Evolutionary conservation across 2,797 vertebrate species (phyloP).

Genomic region (Poeciliopsis turneri): DNA sequence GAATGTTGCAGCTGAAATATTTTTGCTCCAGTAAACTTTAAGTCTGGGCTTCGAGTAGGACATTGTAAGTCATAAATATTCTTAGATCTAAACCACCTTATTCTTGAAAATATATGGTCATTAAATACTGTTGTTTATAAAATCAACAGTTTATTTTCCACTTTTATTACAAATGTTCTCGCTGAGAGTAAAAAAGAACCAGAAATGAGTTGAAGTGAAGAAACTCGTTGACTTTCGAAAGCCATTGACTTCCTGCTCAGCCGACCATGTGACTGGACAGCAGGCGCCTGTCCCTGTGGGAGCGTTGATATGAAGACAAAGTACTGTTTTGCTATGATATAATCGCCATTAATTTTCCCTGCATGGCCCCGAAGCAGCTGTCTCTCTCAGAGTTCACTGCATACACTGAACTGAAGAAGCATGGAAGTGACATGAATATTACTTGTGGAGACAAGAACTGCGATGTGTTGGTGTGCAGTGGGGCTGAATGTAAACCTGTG

Average conservation of each 20-base stretch:
- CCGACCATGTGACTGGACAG: constrained; percentile 39
- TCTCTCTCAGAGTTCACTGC: constrained; percentile 20
- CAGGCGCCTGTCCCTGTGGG: constrained; percentile 23
- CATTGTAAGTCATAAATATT: background rate
- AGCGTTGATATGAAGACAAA: constrained; percentile 26
- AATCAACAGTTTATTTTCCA: background rate
- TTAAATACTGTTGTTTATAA: no score
- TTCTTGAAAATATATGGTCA: background rate
- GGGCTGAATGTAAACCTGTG: background rate
- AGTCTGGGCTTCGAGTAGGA: background rate
- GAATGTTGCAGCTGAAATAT: background rate
- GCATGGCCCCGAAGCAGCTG: constrained; percentile 14
- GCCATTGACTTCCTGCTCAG: constrained; percentile 42
- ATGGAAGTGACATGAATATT: background rate
- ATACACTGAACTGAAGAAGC: constrained; percentile 1
- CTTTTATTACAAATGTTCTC: background rate
- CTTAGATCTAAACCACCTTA: background rate
- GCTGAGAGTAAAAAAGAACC: background rate
- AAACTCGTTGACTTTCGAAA: constrained; percentile 16
- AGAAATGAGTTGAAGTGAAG: background rate
- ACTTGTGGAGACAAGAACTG: background rate
- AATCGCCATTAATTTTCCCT: constrained; percentile 29
- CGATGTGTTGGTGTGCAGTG: background rate
- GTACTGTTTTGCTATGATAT: constrained; percentile 54
- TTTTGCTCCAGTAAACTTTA: no score